Conservation (phyloP, 2,113 vertebrate genomes). For the Mixornis gularis region DNA sequence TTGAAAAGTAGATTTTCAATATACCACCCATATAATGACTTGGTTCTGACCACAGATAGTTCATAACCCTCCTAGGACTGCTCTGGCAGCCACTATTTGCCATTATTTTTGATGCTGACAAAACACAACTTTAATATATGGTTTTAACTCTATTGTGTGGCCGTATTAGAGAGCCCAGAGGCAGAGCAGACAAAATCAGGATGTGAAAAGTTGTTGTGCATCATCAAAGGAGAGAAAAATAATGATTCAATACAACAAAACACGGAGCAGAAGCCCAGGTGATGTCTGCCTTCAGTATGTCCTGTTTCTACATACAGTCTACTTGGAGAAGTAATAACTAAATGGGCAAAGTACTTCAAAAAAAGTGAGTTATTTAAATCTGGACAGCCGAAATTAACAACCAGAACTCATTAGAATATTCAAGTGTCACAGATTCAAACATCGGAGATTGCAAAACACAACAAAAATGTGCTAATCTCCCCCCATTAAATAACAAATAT, state of each 20-base stretch:
- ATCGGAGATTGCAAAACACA: not conserved
- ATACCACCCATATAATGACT: not conserved
- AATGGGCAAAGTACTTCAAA: not conserved
- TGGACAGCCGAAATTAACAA: not conserved
- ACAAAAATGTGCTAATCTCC: not conserved
- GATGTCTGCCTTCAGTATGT: not conserved
- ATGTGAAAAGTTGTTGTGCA: not conserved
- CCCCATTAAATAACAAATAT: not conserved
- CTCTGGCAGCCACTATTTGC: not conserved
- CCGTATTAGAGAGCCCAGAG: not conserved
- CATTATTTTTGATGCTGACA: not conserved
- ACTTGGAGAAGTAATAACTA: not conserved
- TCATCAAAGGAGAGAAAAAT: not conserved
- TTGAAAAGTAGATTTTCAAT: not conserved
- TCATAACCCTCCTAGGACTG: not conserved
- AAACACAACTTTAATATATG: not conserved
- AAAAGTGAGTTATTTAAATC: not conserved
- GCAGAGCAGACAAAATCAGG: not conserved
- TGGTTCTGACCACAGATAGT: not conserved
- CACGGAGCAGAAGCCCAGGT: not conserved
- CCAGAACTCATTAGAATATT: not conserved
- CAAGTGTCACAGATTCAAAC: not conserved
- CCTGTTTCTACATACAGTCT: not conserved
- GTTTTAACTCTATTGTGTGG: fast-evolving
- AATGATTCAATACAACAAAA: not conserved